Conservation (phyloP, 1,140 invertebrate species). For the Marisa cornuarietis region DNA sequence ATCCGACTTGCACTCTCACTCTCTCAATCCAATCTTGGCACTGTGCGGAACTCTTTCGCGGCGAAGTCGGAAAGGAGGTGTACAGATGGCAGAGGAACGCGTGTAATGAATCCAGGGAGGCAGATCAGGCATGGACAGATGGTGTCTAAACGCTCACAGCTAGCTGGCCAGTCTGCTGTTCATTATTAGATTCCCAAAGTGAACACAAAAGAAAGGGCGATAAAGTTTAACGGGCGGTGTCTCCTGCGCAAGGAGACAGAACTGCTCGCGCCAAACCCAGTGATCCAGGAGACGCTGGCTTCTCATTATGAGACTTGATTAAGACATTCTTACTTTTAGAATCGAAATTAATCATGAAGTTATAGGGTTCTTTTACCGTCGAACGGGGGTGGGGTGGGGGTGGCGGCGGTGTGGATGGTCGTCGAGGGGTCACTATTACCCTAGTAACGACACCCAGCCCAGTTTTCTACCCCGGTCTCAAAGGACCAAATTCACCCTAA, state of each 20-base stretch:
- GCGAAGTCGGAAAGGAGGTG: conserved; percentile 7
- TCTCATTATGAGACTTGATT: conserved; percentile 8
- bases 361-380: background rate
- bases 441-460: too few species aligned
- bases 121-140: background rate
- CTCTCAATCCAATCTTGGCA: too few species aligned
- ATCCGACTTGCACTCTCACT: too few species aligned
- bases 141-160: conserved; percentile 7
- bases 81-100: conserved; percentile 9
- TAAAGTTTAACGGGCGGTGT: background rate
- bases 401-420: too few species aligned
- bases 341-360: conserved; percentile 3
- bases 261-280: background rate
- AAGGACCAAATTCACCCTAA: too few species aligned
- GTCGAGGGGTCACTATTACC: too few species aligned
- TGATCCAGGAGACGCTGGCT: background rate
- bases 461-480: too few species aligned
- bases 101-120: background rate
- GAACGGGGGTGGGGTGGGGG: too few species aligned
- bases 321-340: conserved; percentile 5
- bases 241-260: background rate
- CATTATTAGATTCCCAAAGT: conserved; percentile 6
- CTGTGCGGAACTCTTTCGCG: conserved; percentile 1
- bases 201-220: conserved; percentile 5
- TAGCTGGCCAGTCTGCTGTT: background rate